Evolutionary conservation across 2,797 vertebrate species (phyloP), one percentile per base, ranked within the genome.

Genomic region (Anguilla obscura): DNA sequence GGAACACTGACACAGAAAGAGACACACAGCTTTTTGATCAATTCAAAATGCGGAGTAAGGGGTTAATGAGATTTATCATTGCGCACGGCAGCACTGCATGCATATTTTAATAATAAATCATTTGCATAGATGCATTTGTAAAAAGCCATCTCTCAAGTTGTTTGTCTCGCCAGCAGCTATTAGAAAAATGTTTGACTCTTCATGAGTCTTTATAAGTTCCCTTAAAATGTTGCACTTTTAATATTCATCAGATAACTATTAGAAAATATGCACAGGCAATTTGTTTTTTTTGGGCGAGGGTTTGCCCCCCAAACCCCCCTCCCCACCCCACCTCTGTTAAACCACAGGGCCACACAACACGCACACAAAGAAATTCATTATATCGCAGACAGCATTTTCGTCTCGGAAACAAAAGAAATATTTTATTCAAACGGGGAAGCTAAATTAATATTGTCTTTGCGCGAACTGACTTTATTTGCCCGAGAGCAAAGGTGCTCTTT

Each of bases 381-480:
- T 96, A 96, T 91, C 90, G 95, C 96, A 94, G 88, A 92, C 93
- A 94, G 95, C 95, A 95, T 95, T 96, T 96, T 96, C 93, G 30
- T 71, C 48, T 56, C 95, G 1, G n/a, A 96, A 96, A 96, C 94
- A 96, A 96, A 96, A 71, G 1, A 71, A 96, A 95, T 94, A 96
- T 96, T 96, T 96, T 92, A 96, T 95, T 96, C 92, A 93, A 88
- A 91, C 89, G 90, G 94, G 93, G 94, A 96, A 95, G 92, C 93
- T 93, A 95, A 95, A 96, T 96, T 94, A 96, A 95, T 95, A 94
- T 93, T 93, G 94, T 94, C 95, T 96, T 94, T 94, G 94, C 93
- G 93, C 94, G 93, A 94, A 94, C 92, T 91, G 86, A 92, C 91
- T 95, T 96, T 95, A 96, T 96, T 96, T 96, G 93, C 93, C 94